Evolutionary conservation across 2,113 vertebrate species (phyloP).

Genomic region (Tachuris rubrigastra): DNA sequence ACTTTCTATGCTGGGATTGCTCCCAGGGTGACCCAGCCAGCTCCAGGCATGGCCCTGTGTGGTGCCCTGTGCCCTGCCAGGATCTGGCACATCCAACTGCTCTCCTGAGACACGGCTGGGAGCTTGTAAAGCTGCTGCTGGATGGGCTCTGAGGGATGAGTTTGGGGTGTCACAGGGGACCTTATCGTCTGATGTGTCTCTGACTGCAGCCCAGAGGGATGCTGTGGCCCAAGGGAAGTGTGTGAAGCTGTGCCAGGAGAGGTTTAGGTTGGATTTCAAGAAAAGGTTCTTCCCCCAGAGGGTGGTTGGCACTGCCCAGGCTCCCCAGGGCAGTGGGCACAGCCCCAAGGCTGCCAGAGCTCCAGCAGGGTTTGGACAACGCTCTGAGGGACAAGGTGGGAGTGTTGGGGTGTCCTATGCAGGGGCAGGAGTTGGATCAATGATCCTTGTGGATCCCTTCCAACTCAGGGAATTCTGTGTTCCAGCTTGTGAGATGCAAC

Average conservation of each 20-base stretch:
- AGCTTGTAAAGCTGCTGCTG: not conserved
- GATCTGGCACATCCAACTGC: fast-evolving
- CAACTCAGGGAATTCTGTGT: not conserved
- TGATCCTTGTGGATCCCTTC: not conserved
- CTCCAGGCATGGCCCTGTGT: not conserved
- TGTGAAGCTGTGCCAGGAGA: not conserved
- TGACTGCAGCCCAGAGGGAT: not conserved
- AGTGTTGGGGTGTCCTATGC: not conserved
- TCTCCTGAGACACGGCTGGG: fast-evolving
- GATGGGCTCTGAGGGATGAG: not conserved
- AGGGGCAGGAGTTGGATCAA: fast-evolving
- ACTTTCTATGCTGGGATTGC: slow-evolving; percentile 19
- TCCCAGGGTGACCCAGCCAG: not conserved
- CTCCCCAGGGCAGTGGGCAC: not conserved
- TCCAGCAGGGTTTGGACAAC: fast-evolving
- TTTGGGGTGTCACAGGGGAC: fast-evolving
- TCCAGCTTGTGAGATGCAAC: fast-evolving
- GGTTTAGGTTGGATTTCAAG: fast-evolving
- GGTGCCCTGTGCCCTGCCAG: not conserved
- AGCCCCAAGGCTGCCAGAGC: not conserved
- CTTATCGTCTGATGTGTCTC: fast-evolving
- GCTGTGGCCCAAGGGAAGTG: fast-evolving
- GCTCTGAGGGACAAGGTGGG: not conserved
- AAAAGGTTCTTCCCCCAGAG: not conserved
- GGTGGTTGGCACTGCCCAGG: not conserved